Evolutionary conservation across 30 jellyfish, hydroid and myxozoan species (phyloP), one percentile per base, ranked within the genome.

Genomic region (Mastigias papua): DNA sequence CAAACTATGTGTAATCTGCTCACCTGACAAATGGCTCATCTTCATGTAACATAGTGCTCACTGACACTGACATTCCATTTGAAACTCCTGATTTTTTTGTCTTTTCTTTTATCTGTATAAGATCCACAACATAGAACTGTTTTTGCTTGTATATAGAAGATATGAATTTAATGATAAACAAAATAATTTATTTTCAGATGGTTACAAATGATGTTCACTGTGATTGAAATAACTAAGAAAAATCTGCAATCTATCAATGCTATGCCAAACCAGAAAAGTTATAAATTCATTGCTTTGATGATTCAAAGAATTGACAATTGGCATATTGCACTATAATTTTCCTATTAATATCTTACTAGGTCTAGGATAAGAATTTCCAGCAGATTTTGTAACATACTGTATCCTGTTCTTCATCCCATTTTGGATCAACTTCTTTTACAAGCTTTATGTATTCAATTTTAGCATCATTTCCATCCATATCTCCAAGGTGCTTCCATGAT

Each of bases 61-160:
- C 98, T 34, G 97, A 69, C 21, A 87, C 93, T 16, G 97, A 97
- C 89, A 93, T 42, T 11, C 98, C 98, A 26, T 73, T 58, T 34
- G 15, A 22, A 34, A 30, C 19, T 25, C 78, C 2, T 1, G 74
- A 63, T 34, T 61, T 66, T 29, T 26, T 48, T 48, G 49, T 25
- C 48, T 33, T 28, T 67, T 7, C 62, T 26, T 50, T 49, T 66
- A 27, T 37, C 48, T 65, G 60, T 9, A 33, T 42, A 15, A 42
- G 54, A 42, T 42, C 13, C 54, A 42, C 13, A 25, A 27, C 84
- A 34, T n/a, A 64, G 2, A 20, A 15, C 7, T 4, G 54, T 42
- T 42, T 8, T 42, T 42, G n/a, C n/a, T n/a, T n/a, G n/a, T n/a
- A n/a, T n/a, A n/a, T n/a, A n/a, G n/a, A n/a, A n/a, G n/a, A n/a